A percentile compares a stretch with the other conserved stretches of the same genome.
These are phyloP conservation scores for Drosophila teissieri DNA, from an alignment of 1,140 invertebrate genomes.

Conservation along the genomic window DNA sequence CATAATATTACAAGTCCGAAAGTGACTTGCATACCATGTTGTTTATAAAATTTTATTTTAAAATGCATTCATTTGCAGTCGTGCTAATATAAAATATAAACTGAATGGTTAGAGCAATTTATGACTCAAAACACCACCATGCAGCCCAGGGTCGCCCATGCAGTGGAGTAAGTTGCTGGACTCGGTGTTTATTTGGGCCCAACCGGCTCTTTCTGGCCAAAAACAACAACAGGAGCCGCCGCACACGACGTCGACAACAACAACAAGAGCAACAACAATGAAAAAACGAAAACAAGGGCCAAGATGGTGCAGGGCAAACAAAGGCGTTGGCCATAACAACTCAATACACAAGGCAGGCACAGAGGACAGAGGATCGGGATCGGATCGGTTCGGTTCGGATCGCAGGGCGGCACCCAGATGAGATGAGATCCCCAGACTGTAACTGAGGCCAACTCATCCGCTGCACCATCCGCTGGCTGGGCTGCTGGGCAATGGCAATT, in stretches of 20 bases:
- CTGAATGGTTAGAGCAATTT: neutral
- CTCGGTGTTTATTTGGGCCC: constrained; percentile 72
- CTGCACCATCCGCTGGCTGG: neutral
- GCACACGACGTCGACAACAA: constrained; percentile 67
- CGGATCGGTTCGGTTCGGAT: neutral
- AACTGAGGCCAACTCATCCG: neutral
- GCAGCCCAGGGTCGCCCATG: constrained; percentile 41
- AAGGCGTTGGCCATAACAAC: constrained; percentile 81
- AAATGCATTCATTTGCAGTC: neutral
- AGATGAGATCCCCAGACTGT: constrained; percentile 32
- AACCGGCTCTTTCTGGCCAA: constrained; percentile 61
- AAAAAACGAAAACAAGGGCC: constrained; percentile 11
- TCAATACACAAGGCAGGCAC: constrained; percentile 65
- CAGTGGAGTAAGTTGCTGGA: constrained; percentile 37
- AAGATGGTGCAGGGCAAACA: constrained; percentile 68
- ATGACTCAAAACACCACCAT: constrained; percentile 9
- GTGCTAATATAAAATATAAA: neutral
- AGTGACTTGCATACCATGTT: no score
- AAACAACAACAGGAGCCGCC: constrained; percentile 57
- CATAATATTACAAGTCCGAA: no score
- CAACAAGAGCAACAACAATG: neutral
- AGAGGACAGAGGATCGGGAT: constrained; percentile 5
- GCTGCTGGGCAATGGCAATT: constrained; percentile 46
- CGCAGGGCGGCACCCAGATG: constrained; percentile 1
- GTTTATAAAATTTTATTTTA: neutral